Percentiles rank a stretch among this genome's conserved stretches.
phyloP scores from a whole-genome alignment of 2,888 invertebrate species.

The Rapana venosa region DNA sequence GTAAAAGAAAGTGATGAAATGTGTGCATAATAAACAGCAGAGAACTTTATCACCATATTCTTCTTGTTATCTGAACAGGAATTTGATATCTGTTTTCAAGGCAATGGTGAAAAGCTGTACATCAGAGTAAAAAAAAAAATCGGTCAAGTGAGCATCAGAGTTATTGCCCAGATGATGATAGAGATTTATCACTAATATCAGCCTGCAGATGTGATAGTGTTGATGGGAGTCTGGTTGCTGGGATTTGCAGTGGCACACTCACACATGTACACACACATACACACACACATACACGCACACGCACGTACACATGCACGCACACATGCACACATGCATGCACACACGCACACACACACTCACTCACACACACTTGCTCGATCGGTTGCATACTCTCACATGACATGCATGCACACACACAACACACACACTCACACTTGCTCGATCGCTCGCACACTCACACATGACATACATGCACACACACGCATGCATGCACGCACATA shows the following conservation, averaged over 20 bases:
- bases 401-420: neutral
- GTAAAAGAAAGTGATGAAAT: too few species aligned
- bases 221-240: too few species aligned
- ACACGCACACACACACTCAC: neutral
- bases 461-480: slow-evolving; percentile 10
- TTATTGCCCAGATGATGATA: too few species aligned
- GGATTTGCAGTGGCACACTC: neutral
- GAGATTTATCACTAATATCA: too few species aligned
- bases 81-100: too few species aligned
- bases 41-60: too few species aligned
- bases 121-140: too few species aligned
- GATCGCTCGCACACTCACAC: neutral
- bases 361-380: neutral
- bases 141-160: too few species aligned
- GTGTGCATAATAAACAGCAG: too few species aligned
- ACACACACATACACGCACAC: neutral
- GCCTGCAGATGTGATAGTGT: too few species aligned
- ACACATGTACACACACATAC: neutral
- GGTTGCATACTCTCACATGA: neutral
- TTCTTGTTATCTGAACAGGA: too few species aligned
- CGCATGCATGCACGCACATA: neutral
- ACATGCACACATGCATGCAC: neutral
- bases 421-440: neutral
- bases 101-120: too few species aligned
- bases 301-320: neutral